These are phyloP conservation scores for Aelia acuminata DNA, from an alignment of 2,888 invertebrate genomes.

Conservation along the genomic window DNA sequence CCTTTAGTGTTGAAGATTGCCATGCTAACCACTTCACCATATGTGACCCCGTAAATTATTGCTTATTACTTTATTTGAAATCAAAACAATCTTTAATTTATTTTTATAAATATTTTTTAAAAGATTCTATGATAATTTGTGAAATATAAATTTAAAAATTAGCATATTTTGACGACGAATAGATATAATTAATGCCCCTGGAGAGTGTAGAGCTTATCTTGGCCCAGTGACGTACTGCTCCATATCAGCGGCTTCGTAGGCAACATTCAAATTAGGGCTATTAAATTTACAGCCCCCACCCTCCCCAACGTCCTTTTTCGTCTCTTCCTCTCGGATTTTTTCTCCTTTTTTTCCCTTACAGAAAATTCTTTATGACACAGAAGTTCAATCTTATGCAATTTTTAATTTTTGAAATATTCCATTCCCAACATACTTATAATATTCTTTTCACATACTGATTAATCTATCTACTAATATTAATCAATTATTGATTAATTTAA, in stretches of 20 bases:
- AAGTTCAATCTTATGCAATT: background rate
- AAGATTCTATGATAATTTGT: too few relatives aligned
- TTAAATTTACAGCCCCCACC: background rate
- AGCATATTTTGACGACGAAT: background rate
- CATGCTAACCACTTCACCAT: too few relatives aligned
- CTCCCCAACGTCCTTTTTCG: background rate
- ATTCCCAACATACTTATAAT: background rate
- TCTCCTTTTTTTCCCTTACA: background rate
- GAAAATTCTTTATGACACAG: too few relatives aligned
- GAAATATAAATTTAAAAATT: background rate
- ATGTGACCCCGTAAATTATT: too few relatives aligned
- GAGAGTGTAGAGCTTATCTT: background rate
- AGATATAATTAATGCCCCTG: background rate
- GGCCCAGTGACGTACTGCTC: background rate
- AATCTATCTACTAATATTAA: too few relatives aligned
- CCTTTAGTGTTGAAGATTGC: too few relatives aligned
- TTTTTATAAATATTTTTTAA: too few relatives aligned
- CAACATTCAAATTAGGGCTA: background rate
- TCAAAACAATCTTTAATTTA: too few relatives aligned
- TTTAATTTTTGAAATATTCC: background rate
- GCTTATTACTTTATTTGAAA: too few relatives aligned
- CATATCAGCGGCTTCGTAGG: background rate
- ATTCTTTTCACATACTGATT: background rate
- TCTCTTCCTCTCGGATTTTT: background rate
- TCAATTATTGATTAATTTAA: too few relatives aligned